Percentiles rank a stretch among this genome's conserved stretches.
These are phyloP conservation scores for Tarsius wallacei DNA, from an alignment of 2,797 vertebrate genomes.

Conservation along the genomic window DNA sequence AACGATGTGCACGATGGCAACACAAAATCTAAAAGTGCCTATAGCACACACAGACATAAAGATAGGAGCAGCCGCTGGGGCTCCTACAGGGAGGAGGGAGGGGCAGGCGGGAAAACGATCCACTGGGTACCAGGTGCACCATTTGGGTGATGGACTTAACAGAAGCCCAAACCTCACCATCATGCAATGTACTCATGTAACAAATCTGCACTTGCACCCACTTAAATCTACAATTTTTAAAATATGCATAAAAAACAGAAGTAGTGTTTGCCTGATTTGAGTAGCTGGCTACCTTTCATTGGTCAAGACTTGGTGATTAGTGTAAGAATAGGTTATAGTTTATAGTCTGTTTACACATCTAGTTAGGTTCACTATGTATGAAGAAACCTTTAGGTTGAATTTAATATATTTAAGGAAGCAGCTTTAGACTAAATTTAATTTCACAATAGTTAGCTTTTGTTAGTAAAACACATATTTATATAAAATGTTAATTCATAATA, in stretches of 20 bases:
- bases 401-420: background rate
- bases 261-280: background rate
- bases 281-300: background rate
- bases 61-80: too few species aligned
- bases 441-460: background rate
- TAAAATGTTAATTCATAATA: slow-evolving; percentile 10
- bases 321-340: background rate
- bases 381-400: background rate
- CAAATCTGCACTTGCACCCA: too few species aligned
- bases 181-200: too few species aligned
- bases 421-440: background rate
- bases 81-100: too few species aligned
- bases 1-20: background rate
- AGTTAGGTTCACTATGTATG: background rate
- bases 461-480: background rate
- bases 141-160: too few species aligned
- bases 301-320: background rate
- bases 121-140: too few species aligned
- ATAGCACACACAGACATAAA: too few species aligned
- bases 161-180: too few species aligned
- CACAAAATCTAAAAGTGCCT: background rate
- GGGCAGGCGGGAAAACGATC: too few species aligned
- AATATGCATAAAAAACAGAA: background rate
- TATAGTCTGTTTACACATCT: background rate
- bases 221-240: too few species aligned